phyloP scores from a whole-genome alignment of 1,140 invertebrate species.

The Aphelenchoides avenae region DNA sequence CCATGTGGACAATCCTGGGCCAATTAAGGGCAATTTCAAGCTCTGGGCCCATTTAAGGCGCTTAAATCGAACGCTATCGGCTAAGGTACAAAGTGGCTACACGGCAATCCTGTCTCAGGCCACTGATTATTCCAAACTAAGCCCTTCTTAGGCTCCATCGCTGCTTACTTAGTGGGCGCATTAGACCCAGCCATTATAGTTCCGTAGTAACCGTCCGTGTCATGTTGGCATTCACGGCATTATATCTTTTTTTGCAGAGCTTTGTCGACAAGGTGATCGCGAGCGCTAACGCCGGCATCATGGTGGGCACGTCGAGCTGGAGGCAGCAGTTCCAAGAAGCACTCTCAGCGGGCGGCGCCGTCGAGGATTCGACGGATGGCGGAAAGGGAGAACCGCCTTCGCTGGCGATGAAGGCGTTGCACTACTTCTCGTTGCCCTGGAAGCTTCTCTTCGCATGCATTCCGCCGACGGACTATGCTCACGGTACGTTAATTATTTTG shows the following conservation, averaged over 20 bases:
- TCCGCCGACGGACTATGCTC: slow-evolving; percentile 76
- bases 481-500: no score
- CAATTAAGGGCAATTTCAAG: no score
- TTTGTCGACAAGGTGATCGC: slow-evolving; percentile 92
- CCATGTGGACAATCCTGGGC: no score
- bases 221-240: no score
- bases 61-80: no score
- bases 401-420: slow-evolving; percentile 63
- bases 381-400: slow-evolving; percentile 14
- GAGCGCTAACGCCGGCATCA: slow-evolving; percentile 82
- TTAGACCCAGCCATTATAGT: not conserved
- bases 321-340: slow-evolving; percentile 94
- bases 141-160: no score
- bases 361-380: slow-evolving; percentile 11
- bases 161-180: no score
- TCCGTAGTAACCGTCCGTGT: not conserved
- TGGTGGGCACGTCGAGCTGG: slow-evolving; percentile 93
- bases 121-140: no score
- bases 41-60: no score
- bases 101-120: no score
- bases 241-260: slow-evolving; percentile 68
- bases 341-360: slow-evolving; percentile 65
- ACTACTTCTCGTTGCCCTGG: slow-evolving; percentile 92
- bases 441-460: slow-evolving; percentile 94
- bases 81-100: no score